Evolutionary conservation across 2,113 vertebrate genomes (phyloP).

Genomic region (Ailurus styani): DNA sequence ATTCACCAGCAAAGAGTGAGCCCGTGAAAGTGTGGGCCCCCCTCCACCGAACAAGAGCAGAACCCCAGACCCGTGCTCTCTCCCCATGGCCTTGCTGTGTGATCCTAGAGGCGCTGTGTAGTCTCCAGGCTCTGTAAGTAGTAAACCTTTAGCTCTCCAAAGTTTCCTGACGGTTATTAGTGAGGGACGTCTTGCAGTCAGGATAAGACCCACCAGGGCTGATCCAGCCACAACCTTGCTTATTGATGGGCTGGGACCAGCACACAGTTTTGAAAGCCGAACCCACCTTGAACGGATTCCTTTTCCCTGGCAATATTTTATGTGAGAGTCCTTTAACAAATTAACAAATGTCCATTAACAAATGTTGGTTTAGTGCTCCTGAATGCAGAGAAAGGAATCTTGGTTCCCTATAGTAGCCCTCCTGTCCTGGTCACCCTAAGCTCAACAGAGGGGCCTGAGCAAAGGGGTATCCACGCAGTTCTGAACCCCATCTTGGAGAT

Average conservation of each 20-base stretch:
- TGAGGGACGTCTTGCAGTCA: not conserved
- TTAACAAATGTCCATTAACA: not conserved
- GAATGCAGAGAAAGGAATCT: not conserved
- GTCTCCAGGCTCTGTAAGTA: no score
- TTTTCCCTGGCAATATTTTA: not conserved
- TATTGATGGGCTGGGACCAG: not conserved
- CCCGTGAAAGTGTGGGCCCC: not conserved
- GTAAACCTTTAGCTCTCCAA: no score
- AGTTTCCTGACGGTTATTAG: not conserved
- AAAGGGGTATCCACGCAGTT: not conserved
- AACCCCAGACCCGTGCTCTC: not conserved
- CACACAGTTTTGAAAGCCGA: not conserved
- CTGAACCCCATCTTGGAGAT: not conserved
- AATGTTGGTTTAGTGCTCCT: not conserved
- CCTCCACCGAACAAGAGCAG: not conserved
- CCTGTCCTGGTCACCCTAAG: rapidly evolving
- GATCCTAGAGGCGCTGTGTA: not conserved
- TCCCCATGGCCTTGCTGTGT: not conserved
- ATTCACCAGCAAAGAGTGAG: not conserved
- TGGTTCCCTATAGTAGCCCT: not conserved
- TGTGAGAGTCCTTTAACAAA: not conserved
- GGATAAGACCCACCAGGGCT: not conserved
- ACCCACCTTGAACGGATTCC: not conserved
- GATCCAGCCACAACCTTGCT: not conserved
- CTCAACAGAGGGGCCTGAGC: not conserved